A percentile compares a stretch with the other conserved stretches of the same genome.
Conservation (phyloP, 64 coral and sea anemone species). For the Anthopleura sola region DNA sequence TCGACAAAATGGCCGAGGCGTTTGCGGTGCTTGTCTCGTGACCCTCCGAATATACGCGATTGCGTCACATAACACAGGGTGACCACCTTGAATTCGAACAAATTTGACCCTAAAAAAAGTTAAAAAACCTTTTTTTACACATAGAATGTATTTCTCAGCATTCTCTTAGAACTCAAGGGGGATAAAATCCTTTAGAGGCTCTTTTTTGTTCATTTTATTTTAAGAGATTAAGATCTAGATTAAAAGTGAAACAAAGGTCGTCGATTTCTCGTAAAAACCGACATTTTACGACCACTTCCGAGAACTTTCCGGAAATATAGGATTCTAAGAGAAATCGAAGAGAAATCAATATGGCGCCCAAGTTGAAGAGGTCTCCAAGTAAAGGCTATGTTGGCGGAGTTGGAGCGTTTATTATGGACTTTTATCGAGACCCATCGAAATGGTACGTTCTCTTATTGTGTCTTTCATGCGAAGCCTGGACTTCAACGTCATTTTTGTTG, state of each 20-base stretch:
- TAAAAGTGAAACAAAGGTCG: not conserved
- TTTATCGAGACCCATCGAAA: slow-evolving; percentile 96
- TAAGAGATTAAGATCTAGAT: not conserved
- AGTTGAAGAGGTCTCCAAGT: slow-evolving; percentile 40
- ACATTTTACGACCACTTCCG: not conserved
- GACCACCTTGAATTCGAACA: not conserved
- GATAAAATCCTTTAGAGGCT: not conserved
- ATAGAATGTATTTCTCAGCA: not conserved
- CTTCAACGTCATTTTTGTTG: not conserved
- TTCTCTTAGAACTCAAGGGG: not conserved
- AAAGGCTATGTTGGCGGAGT: slow-evolving; percentile 40
- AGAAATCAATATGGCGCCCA: slow-evolving; percentile 78
- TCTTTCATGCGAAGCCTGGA: not conserved
- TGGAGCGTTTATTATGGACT: slow-evolving; percentile 66
- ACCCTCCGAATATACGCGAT: slow-evolving; percentile 13
- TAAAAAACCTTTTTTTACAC: not conserved
- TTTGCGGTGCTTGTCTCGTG: slow-evolving; percentile 32
- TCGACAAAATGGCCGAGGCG: slow-evolving; percentile 38
- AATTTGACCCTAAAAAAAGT: not conserved
- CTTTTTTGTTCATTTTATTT: not conserved
- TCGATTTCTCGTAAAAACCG: not conserved
- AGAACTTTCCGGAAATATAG: not conserved
- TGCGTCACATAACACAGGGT: slow-evolving; percentile 29
- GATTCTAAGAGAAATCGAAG: not conserved
- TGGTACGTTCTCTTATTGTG: slow-evolving; percentile 33